Conservation (phyloP, 92 coral and sea anemone genomes). For the Scolanthus callimorphus region DNA sequence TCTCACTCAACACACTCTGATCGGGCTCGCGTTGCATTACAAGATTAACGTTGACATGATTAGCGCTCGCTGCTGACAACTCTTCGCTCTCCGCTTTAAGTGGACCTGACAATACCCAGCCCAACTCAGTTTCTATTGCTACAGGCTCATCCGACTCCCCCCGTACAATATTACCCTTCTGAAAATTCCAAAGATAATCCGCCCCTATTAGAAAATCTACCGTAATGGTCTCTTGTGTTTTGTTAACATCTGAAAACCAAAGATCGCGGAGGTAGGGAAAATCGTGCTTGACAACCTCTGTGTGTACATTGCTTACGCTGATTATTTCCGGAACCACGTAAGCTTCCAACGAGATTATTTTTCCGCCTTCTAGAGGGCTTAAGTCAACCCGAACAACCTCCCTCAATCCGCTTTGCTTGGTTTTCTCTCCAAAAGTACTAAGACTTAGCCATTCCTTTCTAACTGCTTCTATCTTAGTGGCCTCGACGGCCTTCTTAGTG, state of each 20-base stretch:
- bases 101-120: constrained; percentile 66
- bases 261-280: constrained; percentile 38
- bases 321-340: constrained; percentile 18
- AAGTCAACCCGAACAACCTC: constrained; percentile 1
- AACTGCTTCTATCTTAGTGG: constrained; percentile 12
- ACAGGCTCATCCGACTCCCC: constrained; percentile 46
- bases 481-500: background rate
- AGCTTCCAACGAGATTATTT: constrained; percentile 5
- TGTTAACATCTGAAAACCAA: constrained; percentile 58
- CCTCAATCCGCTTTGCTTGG: background rate
- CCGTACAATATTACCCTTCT: constrained; percentile 31
- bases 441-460: constrained; percentile 35
- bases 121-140: constrained; percentile 40
- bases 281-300: constrained; percentile 25
- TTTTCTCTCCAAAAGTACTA: constrained; percentile 13
- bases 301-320: constrained; percentile 2
- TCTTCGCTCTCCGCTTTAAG: background rate
- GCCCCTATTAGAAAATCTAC: constrained; percentile 35
- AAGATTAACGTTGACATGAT: background rate
- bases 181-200: constrained; percentile 58
- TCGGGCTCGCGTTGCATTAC: background rate
- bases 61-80: no score
- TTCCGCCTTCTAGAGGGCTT: constrained; percentile 4
- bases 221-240: constrained; percentile 13
- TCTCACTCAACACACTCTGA: background rate